Evolutionary conservation across 2,113 vertebrate genomes (phyloP).

Genomic region (Brachionichthys hirsutus): DNA sequence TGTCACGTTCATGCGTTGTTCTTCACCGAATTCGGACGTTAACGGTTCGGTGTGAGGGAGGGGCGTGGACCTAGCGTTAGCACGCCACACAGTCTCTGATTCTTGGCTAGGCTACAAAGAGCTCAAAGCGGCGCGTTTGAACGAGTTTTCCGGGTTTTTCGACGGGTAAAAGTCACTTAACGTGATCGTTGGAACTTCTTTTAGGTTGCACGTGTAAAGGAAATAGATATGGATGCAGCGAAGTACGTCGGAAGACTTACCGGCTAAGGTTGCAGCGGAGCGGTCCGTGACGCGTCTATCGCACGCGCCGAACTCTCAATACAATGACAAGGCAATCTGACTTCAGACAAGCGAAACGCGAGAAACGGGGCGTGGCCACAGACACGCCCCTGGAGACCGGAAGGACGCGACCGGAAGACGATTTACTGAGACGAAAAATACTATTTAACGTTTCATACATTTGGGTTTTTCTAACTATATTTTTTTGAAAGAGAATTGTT

Average conservation of each 20-base stretch:
- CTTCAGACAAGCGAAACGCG: constrained; percentile 42
- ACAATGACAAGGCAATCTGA: constrained; percentile 63
- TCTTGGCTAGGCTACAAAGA: background rate
- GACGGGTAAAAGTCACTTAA: background rate
- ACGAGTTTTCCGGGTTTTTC: background rate
- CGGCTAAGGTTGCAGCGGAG: constrained; percentile 31
- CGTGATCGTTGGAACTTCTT: background rate
- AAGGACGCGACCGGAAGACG: constrained; percentile 1
- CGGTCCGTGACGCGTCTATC: constrained; percentile 41
- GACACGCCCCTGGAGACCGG: constrained; percentile 50
- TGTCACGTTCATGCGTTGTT: too few species aligned
- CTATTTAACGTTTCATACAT: too few species aligned
- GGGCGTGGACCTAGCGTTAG: constrained; percentile 44
- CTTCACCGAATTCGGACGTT: too few species aligned
- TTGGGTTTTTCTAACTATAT: too few species aligned
- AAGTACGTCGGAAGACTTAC: constrained; percentile 41
- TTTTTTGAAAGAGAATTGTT: too few species aligned
- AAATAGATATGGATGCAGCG: accelerated
- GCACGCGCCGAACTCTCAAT: constrained; percentile 55
- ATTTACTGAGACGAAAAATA: background rate
- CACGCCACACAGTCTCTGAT: constrained; percentile 49
- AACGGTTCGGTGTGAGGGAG: constrained; percentile 50
- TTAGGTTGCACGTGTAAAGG: too few species aligned
- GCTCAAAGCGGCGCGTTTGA: constrained; percentile 24
- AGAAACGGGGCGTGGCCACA: constrained; percentile 47